phyloP scores from a whole-genome alignment of 2,888 invertebrate species.

The Seira musarum region DNA sequence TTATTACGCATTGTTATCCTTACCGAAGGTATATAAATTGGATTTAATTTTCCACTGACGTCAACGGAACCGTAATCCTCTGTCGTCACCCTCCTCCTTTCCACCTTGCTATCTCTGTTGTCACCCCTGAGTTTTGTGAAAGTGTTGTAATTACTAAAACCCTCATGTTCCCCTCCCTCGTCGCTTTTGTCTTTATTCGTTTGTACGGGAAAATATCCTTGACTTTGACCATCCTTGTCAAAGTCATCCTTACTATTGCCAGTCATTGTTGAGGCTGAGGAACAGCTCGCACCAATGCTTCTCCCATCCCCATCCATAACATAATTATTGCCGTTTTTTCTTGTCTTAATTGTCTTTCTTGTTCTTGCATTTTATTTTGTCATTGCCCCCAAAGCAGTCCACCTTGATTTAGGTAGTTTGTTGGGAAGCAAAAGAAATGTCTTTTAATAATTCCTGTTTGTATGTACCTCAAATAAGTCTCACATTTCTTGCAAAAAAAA shows the following conservation, averaged over 20 bases:
- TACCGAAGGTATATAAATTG: constrained; percentile 40
- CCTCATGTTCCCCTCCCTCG: background rate
- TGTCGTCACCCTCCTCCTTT: background rate
- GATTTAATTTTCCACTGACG: constrained; percentile 21
- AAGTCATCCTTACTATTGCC: background rate
- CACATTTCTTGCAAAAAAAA: too few relatives aligned
- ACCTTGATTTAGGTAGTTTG: background rate
- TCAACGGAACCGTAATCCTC: background rate
- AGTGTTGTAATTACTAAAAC: background rate
- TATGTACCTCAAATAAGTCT: too few relatives aligned
- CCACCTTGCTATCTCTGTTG: background rate
- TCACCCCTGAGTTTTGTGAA: background rate
- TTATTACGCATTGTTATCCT: constrained; percentile 1
- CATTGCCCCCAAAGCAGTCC: background rate
- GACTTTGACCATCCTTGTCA: background rate
- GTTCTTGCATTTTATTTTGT: background rate
- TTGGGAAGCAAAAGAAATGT: background rate
- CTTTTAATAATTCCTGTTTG: too few relatives aligned
- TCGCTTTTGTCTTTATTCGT: background rate
- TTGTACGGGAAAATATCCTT: background rate
- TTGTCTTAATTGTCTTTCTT: background rate
- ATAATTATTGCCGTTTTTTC: background rate
- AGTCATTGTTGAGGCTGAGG: background rate
- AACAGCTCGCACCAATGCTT: background rate
- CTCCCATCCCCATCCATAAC: constrained; percentile 1